Percentiles rank a stretch among this genome's conserved stretches.
Evolutionary conservation across 2,113 vertebrate species (phyloP).

Genomic region (Hippoglossus stenolepis): DNA sequence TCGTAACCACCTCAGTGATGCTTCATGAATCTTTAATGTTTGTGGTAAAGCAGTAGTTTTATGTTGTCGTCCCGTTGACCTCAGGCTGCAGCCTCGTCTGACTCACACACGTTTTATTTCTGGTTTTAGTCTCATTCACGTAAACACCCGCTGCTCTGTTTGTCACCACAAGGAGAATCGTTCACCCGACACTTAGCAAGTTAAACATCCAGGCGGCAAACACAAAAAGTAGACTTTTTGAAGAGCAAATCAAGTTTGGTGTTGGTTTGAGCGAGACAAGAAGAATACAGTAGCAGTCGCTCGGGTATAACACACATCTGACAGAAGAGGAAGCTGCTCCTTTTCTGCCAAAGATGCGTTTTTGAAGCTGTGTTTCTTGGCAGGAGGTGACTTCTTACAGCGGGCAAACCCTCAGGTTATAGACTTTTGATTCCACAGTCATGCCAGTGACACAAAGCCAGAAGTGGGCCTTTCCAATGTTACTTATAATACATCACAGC

Average conservation of each 20-base stretch:
- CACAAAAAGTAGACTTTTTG: not conserved
- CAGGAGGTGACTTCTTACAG: conserved; percentile 1
- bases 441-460: conserved; percentile 16
- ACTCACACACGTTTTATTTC: too few relatives aligned
- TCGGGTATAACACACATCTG: not conserved
- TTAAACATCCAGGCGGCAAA: not conserved
- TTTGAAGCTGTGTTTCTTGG: not conserved
- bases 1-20: too few relatives aligned
- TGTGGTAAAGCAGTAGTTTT: too few relatives aligned
- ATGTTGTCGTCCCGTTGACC: too few relatives aligned
- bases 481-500: conserved; percentile 24
- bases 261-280: not conserved
- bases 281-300: not conserved
- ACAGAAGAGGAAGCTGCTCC: not conserved
- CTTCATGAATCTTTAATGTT: too few relatives aligned
- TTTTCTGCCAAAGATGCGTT: not conserved
- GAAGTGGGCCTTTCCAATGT: not conserved
- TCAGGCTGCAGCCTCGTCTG: too few relatives aligned
- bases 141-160: not conserved
- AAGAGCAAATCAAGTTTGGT: not conserved
- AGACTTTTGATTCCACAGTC: conserved; percentile 6
- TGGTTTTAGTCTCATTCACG: not conserved
- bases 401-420: conserved; percentile 7
- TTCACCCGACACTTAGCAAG: not conserved
- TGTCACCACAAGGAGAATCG: not conserved